Base-by-base conservation (phyloP, 2,113 vertebrate species). In the Theristicus caerulescens region DNA sequence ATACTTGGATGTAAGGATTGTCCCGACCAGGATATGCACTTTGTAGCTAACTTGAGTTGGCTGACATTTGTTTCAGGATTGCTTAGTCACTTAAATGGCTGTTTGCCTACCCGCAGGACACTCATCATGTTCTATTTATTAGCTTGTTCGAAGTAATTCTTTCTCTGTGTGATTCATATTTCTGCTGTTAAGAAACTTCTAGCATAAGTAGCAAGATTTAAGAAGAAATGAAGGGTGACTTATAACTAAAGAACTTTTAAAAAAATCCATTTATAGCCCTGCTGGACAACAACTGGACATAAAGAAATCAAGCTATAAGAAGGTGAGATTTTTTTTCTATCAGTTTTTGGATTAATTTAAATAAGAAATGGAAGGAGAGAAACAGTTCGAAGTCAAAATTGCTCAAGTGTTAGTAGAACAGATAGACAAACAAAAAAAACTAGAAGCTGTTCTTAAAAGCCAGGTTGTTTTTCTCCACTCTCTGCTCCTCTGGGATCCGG, bases 221-320 rank as follows among this genome's bases (percentile, higher is more conserved):
- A 88, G 64, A 82, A 88, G 59, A 88, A 82, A 61, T 72, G 20
- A 55, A 70, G 18, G 51, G 62, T 88, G n/a, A 64, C 36, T 58
- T 62, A 3, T 55, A 90, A 94, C 70, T 89, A 91, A 94, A 90
- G 69, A 77, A 40, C 69, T 94, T 90, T 44, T 83, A 3, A 83
- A 94, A 94, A 94, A 93, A 82, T 94, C 78, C 42, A 42, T 96
- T 92, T 74, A 32, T 94, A 99, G 99, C 97, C 99, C 99, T 49
- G 98, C 97, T 96, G 99, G 99, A 97, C 98, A 97, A 81, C 98
- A 99, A 67, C 94, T 99, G 87, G 99, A 99, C 86, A 98, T 99
- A 74, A 99, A 99, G 98, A 99, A 99, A 96, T 99, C 99, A 85
- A 99, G 99, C 96, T 99, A 99, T 94, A 99, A 98, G 97, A 99